phyloP scores from a whole-genome alignment of 2,113 vertebrate species.

The Pomatorhinus ruficollis region DNA sequence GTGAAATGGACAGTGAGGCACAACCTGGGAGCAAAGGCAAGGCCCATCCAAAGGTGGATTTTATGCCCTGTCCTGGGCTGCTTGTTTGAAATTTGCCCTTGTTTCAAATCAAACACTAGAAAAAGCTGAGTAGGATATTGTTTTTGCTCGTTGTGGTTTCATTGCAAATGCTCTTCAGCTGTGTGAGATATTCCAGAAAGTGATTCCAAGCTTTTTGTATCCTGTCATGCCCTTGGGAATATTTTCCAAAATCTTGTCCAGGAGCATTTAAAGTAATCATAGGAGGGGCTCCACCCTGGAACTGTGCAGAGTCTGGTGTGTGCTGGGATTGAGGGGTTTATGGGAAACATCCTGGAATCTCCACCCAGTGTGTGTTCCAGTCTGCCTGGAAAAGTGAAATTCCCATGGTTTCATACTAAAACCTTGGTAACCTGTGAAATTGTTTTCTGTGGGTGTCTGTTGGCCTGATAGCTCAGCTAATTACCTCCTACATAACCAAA shows the following conservation, averaged over 20 bases:
- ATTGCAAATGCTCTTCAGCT: not conserved
- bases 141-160: not conserved
- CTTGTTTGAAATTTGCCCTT: not conserved
- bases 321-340: not conserved
- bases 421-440: not conserved
- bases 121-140: not conserved
- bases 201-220: conserved; percentile 9
- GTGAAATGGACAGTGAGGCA: not conserved
- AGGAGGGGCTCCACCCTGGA: not conserved
- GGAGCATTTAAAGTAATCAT: not conserved
- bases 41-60: not conserved
- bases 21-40: not conserved
- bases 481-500: not conserved
- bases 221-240: not conserved
- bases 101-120: not conserved
- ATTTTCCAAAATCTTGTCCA: conserved; percentile 21
- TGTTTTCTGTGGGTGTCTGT: not conserved
- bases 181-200: not conserved
- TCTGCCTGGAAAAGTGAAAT: not conserved
- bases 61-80: not conserved
- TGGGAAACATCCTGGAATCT: not conserved
- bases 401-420: not conserved
- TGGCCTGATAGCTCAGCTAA: not conserved
- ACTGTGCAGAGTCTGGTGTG: not conserved
- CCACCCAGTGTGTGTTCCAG: not conserved